Conservation (phyloP, 2,797 vertebrate genomes). For the Sebastes diaconus region DNA sequence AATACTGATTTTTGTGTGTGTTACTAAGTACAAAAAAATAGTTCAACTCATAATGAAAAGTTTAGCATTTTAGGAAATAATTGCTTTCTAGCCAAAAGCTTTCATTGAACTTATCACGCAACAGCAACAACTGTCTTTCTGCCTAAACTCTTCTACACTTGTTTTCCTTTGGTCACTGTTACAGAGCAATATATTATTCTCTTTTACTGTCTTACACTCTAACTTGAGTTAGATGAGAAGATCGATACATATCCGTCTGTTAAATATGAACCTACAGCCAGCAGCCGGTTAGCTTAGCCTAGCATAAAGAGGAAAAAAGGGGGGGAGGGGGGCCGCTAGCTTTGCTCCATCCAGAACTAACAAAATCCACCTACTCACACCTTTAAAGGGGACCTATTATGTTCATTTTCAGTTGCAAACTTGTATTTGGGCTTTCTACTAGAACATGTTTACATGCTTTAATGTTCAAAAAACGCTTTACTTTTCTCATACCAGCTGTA, state of each 20-base stretch:
- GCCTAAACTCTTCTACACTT: not conserved
- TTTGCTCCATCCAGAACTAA: not conserved
- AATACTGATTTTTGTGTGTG: too few relatives aligned
- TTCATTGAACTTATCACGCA: not conserved
- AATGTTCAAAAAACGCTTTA: too few relatives aligned
- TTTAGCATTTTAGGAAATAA: not conserved
- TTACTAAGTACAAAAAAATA: not conserved
- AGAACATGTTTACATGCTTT: too few relatives aligned
- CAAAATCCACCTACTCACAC: not conserved
- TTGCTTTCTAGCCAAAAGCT: not conserved
- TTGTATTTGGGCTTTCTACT: too few relatives aligned
- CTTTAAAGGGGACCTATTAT: too few relatives aligned
- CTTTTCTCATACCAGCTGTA: too few relatives aligned
- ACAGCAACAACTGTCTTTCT: not conserved
- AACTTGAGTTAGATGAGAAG: not conserved
- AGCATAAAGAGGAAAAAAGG: not conserved
- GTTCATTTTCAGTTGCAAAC: too few relatives aligned
- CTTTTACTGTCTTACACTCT: not conserved
- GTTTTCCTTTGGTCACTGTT: not conserved
- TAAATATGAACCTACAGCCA: too few relatives aligned
- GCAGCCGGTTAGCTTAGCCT: not conserved
- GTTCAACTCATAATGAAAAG: not conserved
- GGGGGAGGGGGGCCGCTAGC: too few relatives aligned
- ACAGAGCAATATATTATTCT: not conserved
- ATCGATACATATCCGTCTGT: too few relatives aligned